phyloP scores from a whole-genome alignment of 1,140 invertebrate genomes.

The Apocrypta bakeri region DNA sequence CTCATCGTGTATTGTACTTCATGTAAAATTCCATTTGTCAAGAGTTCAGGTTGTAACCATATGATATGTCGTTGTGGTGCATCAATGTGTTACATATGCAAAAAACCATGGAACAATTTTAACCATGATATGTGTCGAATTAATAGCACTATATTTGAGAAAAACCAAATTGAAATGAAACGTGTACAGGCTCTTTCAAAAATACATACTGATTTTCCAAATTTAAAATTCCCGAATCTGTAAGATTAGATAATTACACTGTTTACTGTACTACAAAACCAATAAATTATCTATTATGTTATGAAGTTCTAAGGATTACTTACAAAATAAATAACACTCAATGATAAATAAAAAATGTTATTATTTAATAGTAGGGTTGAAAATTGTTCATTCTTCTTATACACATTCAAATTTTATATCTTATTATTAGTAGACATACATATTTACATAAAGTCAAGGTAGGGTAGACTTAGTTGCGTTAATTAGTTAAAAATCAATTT shows the following conservation, averaged over 20 bases:
- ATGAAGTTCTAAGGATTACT: no score
- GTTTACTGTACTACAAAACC: no score
- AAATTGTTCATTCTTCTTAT: neutral
- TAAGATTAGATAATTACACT: neutral
- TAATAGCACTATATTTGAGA: neutral
- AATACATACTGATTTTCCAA: slow-evolving; percentile 3
- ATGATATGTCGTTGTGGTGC: slow-evolving; percentile 81
- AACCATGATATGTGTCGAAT: neutral
- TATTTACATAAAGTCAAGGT: neutral
- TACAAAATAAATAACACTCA: neutral
- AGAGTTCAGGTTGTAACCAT: slow-evolving; percentile 80
- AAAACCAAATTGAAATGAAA: neutral
- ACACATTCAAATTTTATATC: neutral
- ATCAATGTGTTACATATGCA: slow-evolving; percentile 81
- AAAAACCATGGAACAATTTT: slow-evolving; percentile 61
- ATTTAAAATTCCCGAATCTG: slow-evolving; percentile 12
- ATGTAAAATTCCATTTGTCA: slow-evolving; percentile 77
- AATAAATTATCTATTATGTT: no score
- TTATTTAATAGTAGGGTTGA: neutral
- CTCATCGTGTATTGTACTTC: slow-evolving; percentile 77
- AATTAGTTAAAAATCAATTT: neutral
- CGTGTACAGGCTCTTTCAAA: neutral
- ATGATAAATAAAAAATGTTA: neutral
- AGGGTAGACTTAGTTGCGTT: neutral
- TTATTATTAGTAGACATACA: neutral